Evolutionary conservation across 2,888 invertebrate genomes (phyloP), one percentile per base, ranked within the genome.

Genomic region (Corythucha ciliata): DNA sequence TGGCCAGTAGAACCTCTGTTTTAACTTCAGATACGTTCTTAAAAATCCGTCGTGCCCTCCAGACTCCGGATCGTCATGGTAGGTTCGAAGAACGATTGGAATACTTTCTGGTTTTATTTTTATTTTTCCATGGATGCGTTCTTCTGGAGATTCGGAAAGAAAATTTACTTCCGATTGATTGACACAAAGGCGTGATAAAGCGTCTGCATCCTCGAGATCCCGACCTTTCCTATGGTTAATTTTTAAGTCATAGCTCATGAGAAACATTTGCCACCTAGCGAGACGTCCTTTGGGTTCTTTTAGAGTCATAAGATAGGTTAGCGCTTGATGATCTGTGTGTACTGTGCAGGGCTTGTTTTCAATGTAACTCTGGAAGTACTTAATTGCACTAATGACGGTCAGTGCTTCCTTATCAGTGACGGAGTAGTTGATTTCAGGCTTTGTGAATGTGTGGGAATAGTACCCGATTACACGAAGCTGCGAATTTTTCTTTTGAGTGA

Each of bases 251-350:
- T 18, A 47, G 16, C 36, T 18, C 37, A 40, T 41, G n/a, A 45
- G 45, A 33, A 45, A 45, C 14, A 45, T 10, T 45, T 37, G 45
- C 32, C 45, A 33, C 33, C 47, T 4, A 18, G 24, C 47, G 12
- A 44, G 44, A 5, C 26, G 26, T 6, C 44, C 44, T 47, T 47
- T 47, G 16, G 47, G 37, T 39, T 37, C 45, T 18, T 34, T 37
- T 14, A 47, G 6, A 18, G 21, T 47, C 14, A 41, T 10, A 8
- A 42, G 22, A 39, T 36, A 18, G 5, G 47, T 20, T n/a, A 47
- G 21, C n/a, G 47, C 47, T 45, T 45, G 45, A 20, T 45, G 45
- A 21, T 45, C 45, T 18, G 45, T 45, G 16, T 45, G 27, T n/a
- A 37, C 33, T 12, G 27, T 16, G 16, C 27, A 32, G 7, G 12